Evolutionary conservation across 2,797 vertebrate species (phyloP), one percentile per base, ranked within the genome.

Genomic region (Passerculus sandwichensis): DNA sequence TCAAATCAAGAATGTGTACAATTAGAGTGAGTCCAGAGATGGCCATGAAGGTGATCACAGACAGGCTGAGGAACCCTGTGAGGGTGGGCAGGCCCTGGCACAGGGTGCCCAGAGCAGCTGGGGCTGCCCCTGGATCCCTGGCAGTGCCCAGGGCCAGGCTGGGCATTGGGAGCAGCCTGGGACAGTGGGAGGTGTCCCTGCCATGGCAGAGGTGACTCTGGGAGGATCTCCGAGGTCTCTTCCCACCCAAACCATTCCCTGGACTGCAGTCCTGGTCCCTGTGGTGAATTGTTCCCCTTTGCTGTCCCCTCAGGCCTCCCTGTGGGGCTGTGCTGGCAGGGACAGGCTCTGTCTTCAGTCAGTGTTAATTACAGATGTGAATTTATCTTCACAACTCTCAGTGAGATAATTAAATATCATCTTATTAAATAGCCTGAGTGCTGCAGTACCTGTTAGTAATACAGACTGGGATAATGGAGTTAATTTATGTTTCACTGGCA

Each of bases 381-480:
- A 80, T 83, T 87, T 77, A 75, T 78, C 54, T 59, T 80, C 75
- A 48, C 38, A 78, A 42, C 69, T 92, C 81, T 78, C 44, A 57
- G 42, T 29, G 71, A 93, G 85, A 60, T 91, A 83, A 73, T 95
- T 91, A 90, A 92, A 60, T 82, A 59, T 84, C 67, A 74, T 92
- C 82, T 83, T 59, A 54, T 71, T 93, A 87, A 73, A 56, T 25
- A 65, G n/a, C 54, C 75, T 53, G 26, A 47, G 32, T 69, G 84
- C 59, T 71, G 48, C 78, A 79, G 50, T 71, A 54, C 80, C 86
- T 87, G 45, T 72, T 96, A 60, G 23, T 80, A 85, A 80, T 50
- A 30, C 30, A 74, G 38, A 19, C 38, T 74, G 75, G 75, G 61
- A 69, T 75, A 80, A 61, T n/a, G 69, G n/a, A 44, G 64, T 85